These are phyloP conservation scores for Centropus bengalensis DNA, from an alignment of 2,113 vertebrate species.

Conservation along the genomic window DNA sequence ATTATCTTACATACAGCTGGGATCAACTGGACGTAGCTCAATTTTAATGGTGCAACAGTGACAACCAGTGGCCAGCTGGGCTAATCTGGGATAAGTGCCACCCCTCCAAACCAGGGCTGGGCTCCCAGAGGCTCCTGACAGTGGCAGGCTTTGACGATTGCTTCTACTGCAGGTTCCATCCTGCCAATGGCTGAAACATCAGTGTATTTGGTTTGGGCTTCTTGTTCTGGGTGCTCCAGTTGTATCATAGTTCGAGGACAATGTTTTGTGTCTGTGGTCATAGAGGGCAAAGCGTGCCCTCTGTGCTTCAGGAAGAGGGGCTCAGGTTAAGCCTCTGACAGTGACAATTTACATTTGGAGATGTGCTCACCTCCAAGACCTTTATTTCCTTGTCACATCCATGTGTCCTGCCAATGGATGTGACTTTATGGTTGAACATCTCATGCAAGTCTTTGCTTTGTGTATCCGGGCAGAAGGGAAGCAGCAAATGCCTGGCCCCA, in stretches of 20 bases:
- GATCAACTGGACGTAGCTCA: not conserved
- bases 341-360: not conserved
- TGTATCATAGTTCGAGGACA: not conserved
- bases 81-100: not conserved
- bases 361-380: not conserved
- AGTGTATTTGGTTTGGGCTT: fast-evolving
- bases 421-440: not conserved
- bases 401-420: not conserved
- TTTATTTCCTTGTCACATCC: not conserved
- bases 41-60: conserved; percentile 49
- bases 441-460: not conserved
- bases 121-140: not conserved
- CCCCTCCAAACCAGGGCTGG: not conserved
- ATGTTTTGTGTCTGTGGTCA: not conserved
- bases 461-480: not conserved
- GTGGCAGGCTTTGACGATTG: not conserved
- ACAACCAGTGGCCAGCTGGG: conserved; percentile 42
- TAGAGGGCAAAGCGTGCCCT: not conserved
- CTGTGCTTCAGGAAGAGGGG: not conserved
- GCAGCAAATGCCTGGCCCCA: not conserved
- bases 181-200: not conserved
- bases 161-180: not conserved
- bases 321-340: not conserved
- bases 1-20: not conserved
- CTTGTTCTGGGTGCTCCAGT: not conserved